Conservation (phyloP, 1,140 invertebrate species). For the Piezodorus guildinii region DNA sequence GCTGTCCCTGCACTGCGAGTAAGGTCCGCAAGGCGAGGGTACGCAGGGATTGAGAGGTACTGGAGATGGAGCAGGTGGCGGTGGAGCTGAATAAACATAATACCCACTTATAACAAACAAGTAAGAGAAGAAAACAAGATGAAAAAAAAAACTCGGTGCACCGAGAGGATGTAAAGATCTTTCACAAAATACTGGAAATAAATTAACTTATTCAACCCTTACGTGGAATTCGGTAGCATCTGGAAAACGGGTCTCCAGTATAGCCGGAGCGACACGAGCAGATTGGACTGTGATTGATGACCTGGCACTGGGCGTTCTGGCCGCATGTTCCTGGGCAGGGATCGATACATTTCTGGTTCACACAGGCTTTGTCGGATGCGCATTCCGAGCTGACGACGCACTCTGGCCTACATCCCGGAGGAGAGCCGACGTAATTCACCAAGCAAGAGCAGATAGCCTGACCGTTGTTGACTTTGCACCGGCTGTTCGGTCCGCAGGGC, state of each 20-base stretch:
- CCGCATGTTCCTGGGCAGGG: slow-evolving; percentile 69
- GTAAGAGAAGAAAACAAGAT: neutral
- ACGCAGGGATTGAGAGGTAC: slow-evolving; percentile 44
- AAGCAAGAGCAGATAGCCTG: slow-evolving; percentile 62
- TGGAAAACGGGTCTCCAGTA: slow-evolving; percentile 52
- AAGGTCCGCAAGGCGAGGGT: slow-evolving; percentile 60
- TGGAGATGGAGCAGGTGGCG: slow-evolving; percentile 19
- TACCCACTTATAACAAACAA: too few species aligned
- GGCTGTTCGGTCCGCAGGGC: slow-evolving; percentile 66
- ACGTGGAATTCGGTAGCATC: slow-evolving; percentile 41
- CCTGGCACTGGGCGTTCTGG: slow-evolving; percentile 52
- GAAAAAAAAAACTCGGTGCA: too few species aligned
- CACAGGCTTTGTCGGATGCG: slow-evolving; percentile 52
- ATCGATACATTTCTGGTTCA: slow-evolving; percentile 65
- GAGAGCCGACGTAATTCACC: slow-evolving; percentile 54
- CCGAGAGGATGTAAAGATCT: too few species aligned
- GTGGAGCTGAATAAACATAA: slow-evolving; percentile 26
- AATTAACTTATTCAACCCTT: slow-evolving; percentile 18
- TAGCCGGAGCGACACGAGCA: slow-evolving; percentile 47
- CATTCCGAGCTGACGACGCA: slow-evolving; percentile 66
- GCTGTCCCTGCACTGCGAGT: slow-evolving; percentile 52
- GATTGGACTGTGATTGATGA: slow-evolving; percentile 50
- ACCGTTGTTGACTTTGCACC: slow-evolving; percentile 53
- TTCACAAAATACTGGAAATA: too few species aligned
- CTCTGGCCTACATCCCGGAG: slow-evolving; percentile 62